Conservation (phyloP, 64 coral and sea anemone species). For the Cladopsammia gracilis region DNA sequence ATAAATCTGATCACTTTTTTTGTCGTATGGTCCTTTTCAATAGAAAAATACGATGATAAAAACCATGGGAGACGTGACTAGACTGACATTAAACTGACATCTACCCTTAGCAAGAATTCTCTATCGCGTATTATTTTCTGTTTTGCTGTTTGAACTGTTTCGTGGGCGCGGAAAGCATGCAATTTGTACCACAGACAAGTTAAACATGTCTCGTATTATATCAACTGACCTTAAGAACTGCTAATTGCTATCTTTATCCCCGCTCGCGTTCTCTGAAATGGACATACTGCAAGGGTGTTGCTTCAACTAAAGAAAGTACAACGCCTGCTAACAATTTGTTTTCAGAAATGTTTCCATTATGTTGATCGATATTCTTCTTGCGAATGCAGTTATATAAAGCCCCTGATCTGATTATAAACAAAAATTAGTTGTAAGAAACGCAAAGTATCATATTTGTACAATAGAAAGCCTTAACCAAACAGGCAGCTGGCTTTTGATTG, state of each 20-base stretch:
- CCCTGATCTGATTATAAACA: not conserved
- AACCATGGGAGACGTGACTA: not conserved
- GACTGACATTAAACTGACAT: not conserved
- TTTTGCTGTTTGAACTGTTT: not conserved
- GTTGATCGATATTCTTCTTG: not conserved
- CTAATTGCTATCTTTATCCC: not conserved
- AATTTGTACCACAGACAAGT: not conserved
- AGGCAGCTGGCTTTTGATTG: not conserved
- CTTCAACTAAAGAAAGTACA: too few species aligned
- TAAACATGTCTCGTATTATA: constrained; percentile 8
- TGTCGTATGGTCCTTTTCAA: too few species aligned
- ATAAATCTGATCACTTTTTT: too few species aligned
- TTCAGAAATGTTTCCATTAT: not conserved
- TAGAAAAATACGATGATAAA: not conserved
- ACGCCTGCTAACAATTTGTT: too few species aligned
- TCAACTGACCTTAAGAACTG: constrained; percentile 17
- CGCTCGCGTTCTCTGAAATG: too few species aligned
- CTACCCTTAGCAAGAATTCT: not conserved
- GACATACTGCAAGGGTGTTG: too few species aligned
- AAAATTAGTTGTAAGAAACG: not conserved
- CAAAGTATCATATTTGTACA: not conserved
- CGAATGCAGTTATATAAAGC: too few species aligned
- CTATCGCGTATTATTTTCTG: not conserved
- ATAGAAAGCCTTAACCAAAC: not conserved
- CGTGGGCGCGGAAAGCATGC: not conserved